These are phyloP conservation scores for Periplaneta americana DNA, from an alignment of 1,140 invertebrate species.

Conservation along the genomic window DNA sequence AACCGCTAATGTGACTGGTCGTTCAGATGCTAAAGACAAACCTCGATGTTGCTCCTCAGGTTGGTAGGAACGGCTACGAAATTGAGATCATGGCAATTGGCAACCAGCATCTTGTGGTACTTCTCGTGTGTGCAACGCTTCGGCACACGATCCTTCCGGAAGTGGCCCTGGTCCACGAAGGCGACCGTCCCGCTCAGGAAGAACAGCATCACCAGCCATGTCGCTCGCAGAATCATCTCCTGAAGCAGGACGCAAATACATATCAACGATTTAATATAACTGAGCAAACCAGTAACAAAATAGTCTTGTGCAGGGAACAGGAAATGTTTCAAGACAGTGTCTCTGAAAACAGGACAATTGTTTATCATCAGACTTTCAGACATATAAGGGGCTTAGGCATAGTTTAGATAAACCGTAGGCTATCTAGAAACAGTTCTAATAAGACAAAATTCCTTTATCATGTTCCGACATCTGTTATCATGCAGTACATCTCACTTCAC, in stretches of 20 bases:
- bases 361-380: no score
- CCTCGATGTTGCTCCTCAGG: neutral
- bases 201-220: neutral
- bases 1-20: no score
- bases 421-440: no score
- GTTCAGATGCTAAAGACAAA: no score
- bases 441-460: no score
- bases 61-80: neutral
- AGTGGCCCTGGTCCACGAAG: neutral
- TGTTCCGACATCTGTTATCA: neutral
- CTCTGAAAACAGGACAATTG: no score
- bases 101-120: neutral
- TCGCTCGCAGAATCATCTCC: neutral
- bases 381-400: no score
- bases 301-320: no score
- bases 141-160: neutral
- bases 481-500: neutral
- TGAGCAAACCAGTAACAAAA: no score
- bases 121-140: neutral
- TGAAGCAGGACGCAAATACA: neutral
- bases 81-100: neutral
- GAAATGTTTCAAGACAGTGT: no score
- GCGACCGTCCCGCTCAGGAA: neutral
- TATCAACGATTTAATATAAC: neutral
- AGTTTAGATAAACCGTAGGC: no score